These are phyloP conservation scores for Hecatera dysodea DNA, from an alignment of 2,888 invertebrate species.

Conservation along the genomic window DNA sequence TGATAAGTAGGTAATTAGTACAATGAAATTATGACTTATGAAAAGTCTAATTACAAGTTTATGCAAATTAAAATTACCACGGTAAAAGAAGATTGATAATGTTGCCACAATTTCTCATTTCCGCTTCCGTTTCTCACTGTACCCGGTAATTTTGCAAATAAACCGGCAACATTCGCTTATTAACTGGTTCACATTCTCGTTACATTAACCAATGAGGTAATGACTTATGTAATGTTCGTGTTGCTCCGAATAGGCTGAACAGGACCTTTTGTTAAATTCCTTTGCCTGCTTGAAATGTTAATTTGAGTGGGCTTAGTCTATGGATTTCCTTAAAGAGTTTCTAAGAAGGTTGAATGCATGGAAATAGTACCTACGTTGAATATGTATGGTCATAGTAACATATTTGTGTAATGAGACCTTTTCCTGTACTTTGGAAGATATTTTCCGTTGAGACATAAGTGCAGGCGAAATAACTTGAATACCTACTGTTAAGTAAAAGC, in stretches of 20 bases:
- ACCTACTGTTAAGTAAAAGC: conserved; percentile 32
- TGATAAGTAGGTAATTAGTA: not conserved
- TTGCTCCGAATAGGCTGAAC: conserved; percentile 46
- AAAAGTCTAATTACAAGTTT: conserved; percentile 21
- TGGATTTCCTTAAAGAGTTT: conserved; percentile 51
- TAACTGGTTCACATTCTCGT: conserved; percentile 61
- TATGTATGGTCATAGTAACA: conserved; percentile 47
- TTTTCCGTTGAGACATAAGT: conserved; percentile 41
- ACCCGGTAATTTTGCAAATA: conserved; percentile 49
- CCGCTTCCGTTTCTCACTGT: conserved; percentile 64
- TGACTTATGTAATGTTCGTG: conserved; percentile 57
- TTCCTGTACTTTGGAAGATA: conserved; percentile 51
- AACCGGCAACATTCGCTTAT: conserved; percentile 48
- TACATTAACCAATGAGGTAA: conserved; percentile 56
- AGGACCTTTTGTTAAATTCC: conserved; percentile 61
- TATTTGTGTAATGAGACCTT: conserved; percentile 44
- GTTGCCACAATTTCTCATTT: conserved; percentile 55
- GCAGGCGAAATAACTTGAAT: conserved; percentile 30
- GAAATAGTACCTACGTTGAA: conserved; percentile 3
- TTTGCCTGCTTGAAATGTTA: conserved; percentile 59
- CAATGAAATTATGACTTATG: not conserved
- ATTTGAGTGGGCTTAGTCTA: conserved; percentile 45
- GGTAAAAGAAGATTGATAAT: conserved; percentile 49
- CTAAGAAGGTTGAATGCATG: conserved; percentile 41
- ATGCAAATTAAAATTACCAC: conserved; percentile 51